Evolutionary conservation across 2,113 vertebrate genomes (phyloP).

Genomic region (Anguilla rostrata): DNA sequence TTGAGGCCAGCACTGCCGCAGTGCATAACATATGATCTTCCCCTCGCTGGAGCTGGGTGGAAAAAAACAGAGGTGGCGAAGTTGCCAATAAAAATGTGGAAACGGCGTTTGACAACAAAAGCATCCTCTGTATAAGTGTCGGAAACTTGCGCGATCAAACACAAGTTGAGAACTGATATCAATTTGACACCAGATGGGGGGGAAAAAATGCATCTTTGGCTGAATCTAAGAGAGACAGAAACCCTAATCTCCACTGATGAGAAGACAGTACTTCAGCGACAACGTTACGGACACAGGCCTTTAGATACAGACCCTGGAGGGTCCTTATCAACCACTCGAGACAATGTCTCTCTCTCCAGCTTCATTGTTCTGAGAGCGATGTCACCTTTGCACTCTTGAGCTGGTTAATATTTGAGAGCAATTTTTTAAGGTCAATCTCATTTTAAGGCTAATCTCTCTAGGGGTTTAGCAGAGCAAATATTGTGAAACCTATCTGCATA

Average conservation of each 20-base stretch:
- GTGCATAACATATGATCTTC: background rate
- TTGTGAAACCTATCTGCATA: background rate
- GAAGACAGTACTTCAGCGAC: background rate
- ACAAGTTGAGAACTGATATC: background rate
- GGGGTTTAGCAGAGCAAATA: background rate
- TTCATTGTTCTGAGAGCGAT: background rate
- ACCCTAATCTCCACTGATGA: background rate
- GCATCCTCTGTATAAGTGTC: background rate
- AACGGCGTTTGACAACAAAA: background rate
- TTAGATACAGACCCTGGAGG: background rate
- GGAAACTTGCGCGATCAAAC: background rate
- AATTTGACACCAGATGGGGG: background rate
- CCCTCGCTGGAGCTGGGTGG: background rate
- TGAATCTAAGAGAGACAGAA: background rate
- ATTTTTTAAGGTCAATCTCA: slow-evolving; percentile 8
- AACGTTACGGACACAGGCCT: background rate
- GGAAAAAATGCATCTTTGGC: background rate
- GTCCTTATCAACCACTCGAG: background rate
- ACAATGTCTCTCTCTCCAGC: background rate
- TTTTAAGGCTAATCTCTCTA: slow-evolving; percentile 16
- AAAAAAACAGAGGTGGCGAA: background rate
- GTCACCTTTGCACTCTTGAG: background rate
- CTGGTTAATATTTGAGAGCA: slow-evolving; percentile 8
- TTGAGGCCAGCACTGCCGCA: background rate
- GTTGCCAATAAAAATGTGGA: background rate